These are phyloP conservation scores for Cerceris ruficornis DNA, from an alignment of 2,888 invertebrate genomes.

Conservation along the genomic window DNA sequence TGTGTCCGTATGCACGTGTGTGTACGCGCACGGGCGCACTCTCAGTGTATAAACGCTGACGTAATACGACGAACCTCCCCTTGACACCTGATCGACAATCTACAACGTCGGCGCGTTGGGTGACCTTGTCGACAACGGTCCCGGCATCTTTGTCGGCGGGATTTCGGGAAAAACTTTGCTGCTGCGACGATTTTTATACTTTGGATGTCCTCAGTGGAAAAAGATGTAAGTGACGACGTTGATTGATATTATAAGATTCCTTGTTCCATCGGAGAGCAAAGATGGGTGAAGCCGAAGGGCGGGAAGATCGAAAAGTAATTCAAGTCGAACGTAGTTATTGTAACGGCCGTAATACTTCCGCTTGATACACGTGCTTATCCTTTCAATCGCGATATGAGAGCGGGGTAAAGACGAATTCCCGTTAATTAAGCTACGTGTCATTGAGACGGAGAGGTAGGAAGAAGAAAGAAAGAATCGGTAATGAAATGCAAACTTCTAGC, in stretches of 20 bases:
- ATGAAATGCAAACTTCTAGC: conserved; percentile 66
- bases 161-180: conserved; percentile 27
- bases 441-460: too few species aligned
- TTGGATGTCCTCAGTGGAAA: conserved; percentile 73
- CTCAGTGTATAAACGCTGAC: conserved; percentile 49
- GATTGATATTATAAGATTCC: background rate
- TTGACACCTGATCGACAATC: conserved; percentile 43
- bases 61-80: conserved; percentile 43
- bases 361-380: too few species aligned
- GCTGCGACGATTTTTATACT: conserved; percentile 64
- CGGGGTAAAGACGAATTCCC: too few species aligned
- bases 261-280: too few species aligned
- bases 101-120: conserved; percentile 34
- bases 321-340: too few species aligned
- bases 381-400: too few species aligned
- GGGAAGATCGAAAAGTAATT: too few species aligned
- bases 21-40: conserved; percentile 10
- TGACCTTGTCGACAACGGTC: conserved; percentile 49
- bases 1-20: conserved; percentile 11
- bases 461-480: conserved; percentile 48
- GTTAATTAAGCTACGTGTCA: too few species aligned
- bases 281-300: too few species aligned
- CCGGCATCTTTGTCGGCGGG: conserved; percentile 35
- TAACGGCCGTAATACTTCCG: too few species aligned
- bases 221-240: conserved; percentile 71